Conservation (phyloP, 2,888 invertebrate genomes). For the Automeris io region DNA sequence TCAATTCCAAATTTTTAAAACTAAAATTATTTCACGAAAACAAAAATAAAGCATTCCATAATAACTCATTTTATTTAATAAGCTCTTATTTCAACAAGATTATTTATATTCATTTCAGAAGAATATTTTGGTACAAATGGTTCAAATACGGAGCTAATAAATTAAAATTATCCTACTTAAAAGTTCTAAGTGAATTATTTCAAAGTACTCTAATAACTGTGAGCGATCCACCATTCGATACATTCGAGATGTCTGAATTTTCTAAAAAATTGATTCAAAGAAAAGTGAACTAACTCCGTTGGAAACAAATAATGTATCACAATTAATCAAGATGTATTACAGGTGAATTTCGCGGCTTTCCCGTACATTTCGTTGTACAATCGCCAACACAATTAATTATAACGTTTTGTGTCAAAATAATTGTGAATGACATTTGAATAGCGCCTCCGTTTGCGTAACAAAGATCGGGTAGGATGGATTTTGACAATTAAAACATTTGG, state of each 20-base stretch:
- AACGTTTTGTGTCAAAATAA: slow-evolving; percentile 5
- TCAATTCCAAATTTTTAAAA: no score
- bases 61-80: no score
- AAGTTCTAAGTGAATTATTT: neutral
- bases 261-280: neutral
- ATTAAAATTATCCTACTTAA: neutral
- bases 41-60: no score
- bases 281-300: slow-evolving; percentile 4
- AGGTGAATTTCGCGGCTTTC: slow-evolving; percentile 13
- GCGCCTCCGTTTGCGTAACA: neutral
- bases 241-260: neutral
- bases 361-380: slow-evolving; percentile 1
- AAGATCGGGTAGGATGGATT: slow-evolving; percentile 2
- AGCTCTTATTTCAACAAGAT: no score
- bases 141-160: no score
- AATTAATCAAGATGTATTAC: slow-evolving; percentile 27
- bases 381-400: slow-evolving; percentile 8
- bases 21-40: no score
- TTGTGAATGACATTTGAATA: slow-evolving; percentile 8
- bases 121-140: no score
- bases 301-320: slow-evolving; percentile 22
- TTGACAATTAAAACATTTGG: neutral
- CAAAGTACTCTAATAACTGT: neutral
- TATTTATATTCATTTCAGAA: no score
- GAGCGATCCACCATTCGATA: neutral